Evolutionary conservation across 2,888 invertebrate species (phyloP).

Genomic region (Blastobasis adustella): DNA sequence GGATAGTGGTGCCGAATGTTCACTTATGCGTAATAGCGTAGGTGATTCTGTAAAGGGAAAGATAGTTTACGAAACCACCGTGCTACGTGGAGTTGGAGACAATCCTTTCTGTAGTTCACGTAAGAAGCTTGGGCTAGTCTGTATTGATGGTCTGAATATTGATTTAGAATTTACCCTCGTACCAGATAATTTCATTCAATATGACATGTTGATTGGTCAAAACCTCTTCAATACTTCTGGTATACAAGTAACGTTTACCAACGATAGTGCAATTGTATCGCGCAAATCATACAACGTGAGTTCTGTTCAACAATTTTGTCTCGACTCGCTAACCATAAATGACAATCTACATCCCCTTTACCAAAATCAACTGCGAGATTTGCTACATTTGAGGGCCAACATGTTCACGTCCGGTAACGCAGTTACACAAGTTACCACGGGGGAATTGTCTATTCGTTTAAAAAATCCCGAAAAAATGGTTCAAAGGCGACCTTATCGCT

Average conservation of each 20-base stretch:
- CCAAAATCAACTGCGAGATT: background rate
- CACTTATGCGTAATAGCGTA: conserved; percentile 4
- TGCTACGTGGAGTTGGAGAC: conserved; percentile 3
- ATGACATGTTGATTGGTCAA: background rate
- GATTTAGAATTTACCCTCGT: conserved; percentile 1
- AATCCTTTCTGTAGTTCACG: background rate
- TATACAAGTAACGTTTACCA: background rate
- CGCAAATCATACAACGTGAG: background rate
- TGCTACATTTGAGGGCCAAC: background rate
- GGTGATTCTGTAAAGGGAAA: conserved; percentile 3
- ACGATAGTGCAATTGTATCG: background rate
- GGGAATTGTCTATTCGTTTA: no score
- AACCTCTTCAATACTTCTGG: background rate
- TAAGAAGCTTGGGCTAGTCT: background rate
- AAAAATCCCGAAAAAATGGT: no score
- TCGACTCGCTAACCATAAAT: background rate
- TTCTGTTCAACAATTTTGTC: background rate
- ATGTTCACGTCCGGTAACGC: background rate
- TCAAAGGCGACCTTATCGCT: no score
- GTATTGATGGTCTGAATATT: conserved; percentile 2
- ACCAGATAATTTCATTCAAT: conserved; percentile 1
- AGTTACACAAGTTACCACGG: no score
- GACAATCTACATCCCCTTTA: background rate
- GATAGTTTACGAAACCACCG: background rate
- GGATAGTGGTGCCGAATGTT: conserved; percentile 9